These are phyloP conservation scores for Zosterops pallidus DNA, from an alignment of 2,113 vertebrate species.

Conservation along the genomic window DNA sequence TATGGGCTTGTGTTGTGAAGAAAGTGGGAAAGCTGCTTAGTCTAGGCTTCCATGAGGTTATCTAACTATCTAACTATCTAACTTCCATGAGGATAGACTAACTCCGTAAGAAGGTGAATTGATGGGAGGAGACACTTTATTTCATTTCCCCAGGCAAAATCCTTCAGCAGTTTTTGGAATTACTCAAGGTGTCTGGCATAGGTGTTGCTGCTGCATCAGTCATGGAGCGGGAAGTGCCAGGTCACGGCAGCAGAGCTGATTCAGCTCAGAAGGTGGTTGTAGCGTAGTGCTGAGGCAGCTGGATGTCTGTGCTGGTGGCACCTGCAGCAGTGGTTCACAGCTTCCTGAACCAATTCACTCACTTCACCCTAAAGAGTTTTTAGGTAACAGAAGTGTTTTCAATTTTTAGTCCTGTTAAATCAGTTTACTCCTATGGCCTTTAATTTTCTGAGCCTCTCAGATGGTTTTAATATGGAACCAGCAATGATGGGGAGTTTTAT, in stretches of 20 bases:
- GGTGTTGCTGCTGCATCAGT: neutral
- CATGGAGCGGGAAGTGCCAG: neutral
- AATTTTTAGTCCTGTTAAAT: neutral
- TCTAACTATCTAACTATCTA: too few relatives aligned
- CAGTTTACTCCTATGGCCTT: rapidly evolving
- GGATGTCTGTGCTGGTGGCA: neutral
- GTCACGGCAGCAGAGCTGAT: neutral
- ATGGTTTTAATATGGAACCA: neutral
- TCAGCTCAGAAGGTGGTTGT: neutral
- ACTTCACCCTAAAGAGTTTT: neutral
- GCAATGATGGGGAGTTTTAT: neutral
- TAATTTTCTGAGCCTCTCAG: neutral
- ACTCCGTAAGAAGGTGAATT: neutral
- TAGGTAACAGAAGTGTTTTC: neutral
- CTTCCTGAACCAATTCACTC: neutral
- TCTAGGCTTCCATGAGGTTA: neutral
- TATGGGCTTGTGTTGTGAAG: neutral
- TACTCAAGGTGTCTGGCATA: neutral
- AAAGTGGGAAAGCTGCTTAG: neutral
- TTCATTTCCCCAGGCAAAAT: neutral
- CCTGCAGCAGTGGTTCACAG: rapidly evolving
- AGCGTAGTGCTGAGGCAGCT: neutral
- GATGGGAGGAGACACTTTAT: neutral
- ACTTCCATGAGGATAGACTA: too few relatives aligned
- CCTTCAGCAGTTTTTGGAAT: neutral